A percentile compares a stretch with the other conserved stretches of the same genome.
Evolutionary conservation across 2,888 invertebrate species (phyloP).

Genomic region (Acanthopleura granulata): DNA sequence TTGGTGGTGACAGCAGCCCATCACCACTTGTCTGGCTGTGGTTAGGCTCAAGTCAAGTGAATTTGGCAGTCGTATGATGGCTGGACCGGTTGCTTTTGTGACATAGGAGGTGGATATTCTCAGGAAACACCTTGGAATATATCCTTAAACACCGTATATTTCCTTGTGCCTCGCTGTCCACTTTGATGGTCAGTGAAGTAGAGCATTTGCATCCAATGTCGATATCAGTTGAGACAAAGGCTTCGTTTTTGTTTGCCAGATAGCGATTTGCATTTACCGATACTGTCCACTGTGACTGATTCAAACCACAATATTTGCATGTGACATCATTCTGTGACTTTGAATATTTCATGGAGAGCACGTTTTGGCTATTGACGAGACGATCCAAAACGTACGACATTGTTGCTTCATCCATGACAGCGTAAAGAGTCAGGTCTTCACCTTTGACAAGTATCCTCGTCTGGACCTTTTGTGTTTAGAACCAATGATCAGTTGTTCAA

Average conservation of each 20-base stretch:
- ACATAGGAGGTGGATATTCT: constrained; percentile 15
- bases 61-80: not conserved
- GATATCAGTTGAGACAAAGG: not conserved
- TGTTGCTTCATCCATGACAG: no score
- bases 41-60: constrained; percentile 1
- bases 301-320: no score
- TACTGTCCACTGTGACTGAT: not conserved
- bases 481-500: no score
- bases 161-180: constrained; percentile 22
- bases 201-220: not conserved
- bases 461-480: no score
- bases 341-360: no score
- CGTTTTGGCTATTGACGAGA: no score
- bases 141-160: constrained; percentile 17
- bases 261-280: not conserved
- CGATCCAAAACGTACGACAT: no score
- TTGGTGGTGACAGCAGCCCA: no score
- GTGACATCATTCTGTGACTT: no score
- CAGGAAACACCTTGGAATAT: constrained; percentile 4
- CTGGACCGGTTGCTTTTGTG: constrained; percentile 11
- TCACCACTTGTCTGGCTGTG: no score
- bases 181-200: constrained; percentile 9
- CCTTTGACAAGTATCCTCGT: no score
- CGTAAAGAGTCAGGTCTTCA: no score
- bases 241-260: not conserved